Evolutionary conservation across 2,888 invertebrate species (phyloP), one percentile per base, ranked within the genome.

Genomic region (Dryadula phaetusa): DNA sequence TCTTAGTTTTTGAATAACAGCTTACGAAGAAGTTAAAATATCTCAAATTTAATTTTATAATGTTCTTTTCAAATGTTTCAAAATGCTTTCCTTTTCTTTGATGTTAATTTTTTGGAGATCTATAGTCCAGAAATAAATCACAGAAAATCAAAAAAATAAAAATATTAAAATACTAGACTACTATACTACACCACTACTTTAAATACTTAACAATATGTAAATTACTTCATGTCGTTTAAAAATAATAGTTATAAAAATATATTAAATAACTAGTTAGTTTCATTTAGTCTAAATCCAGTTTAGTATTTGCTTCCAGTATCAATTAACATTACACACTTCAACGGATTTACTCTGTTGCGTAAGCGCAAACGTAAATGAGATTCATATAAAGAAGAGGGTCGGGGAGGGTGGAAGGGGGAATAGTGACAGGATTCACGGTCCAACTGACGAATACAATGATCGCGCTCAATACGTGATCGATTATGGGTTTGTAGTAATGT

Each of bases 401-500:
- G 72, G 67, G 68, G 63, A 67, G 70, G 70, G 76, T 76, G 77
- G 75, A 74, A 77, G 79, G 81, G 78, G 79, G 75, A 78, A 75
- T 84, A 87, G 87, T 87, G 90, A 90, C 91, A 92, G 92, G 92
- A 92, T 90, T 90, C 88, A 92, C 90, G 92, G 90, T 92, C 86
- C 90, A 91, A 82, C 89, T 85, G 82, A 82, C 82, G 84, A 87
- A 77, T 83, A 92, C 92, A 92, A 92, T 92, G 91, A 89, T 89
- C 84, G 87, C 75, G 81, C 87, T 88, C 89, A 89, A 91, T 92
- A 89, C 86, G 82, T 87, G 89, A 92, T 92, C 90, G 92, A 92
- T 92, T 91, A 92, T 90, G 83, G 87, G 78, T 87, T 85, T 88
- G 85, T 87, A 78, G 77, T 77, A 80, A 82, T 74, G 76, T 80